These are phyloP conservation scores for Neoitamus cyanurus DNA, from an alignment of 2,888 invertebrate genomes.

Conservation along the genomic window DNA sequence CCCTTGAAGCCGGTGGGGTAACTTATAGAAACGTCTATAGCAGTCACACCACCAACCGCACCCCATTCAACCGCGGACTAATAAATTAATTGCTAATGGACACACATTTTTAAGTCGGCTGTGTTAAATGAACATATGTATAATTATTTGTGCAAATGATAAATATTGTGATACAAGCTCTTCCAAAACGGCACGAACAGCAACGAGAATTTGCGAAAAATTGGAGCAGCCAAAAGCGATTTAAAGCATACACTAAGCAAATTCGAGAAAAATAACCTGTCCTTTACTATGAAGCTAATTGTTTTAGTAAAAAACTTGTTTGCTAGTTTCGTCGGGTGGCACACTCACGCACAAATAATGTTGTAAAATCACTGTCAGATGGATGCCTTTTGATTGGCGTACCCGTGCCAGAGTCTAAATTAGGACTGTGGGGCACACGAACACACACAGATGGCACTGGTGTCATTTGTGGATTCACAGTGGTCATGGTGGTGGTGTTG, in stretches of 20 bases:
- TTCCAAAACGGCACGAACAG: neutral
- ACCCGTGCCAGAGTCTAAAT: conserved; percentile 63
- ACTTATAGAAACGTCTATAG: no score
- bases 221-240: neutral
- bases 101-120: no score
- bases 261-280: neutral
- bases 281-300: conserved; percentile 48
- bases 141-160: neutral
- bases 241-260: neutral
- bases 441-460: conserved; percentile 68
- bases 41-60: no score
- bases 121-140: no score
- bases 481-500: conserved; percentile 59
- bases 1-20: no score
- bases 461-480: conserved; percentile 59
- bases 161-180: neutral
- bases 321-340: conserved; percentile 52
- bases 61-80: no score
- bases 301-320: conserved; percentile 50
- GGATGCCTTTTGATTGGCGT: conserved; percentile 66
- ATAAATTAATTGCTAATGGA: no score
- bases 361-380: conserved; percentile 66
- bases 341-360: conserved; percentile 68
- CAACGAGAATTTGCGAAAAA: neutral
- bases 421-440: conserved; percentile 67